These are phyloP conservation scores for Cassiopea xamachana DNA, from an alignment of 30 jellyfish, hydroid and myxozoan genomes.

Conservation along the genomic window DNA sequence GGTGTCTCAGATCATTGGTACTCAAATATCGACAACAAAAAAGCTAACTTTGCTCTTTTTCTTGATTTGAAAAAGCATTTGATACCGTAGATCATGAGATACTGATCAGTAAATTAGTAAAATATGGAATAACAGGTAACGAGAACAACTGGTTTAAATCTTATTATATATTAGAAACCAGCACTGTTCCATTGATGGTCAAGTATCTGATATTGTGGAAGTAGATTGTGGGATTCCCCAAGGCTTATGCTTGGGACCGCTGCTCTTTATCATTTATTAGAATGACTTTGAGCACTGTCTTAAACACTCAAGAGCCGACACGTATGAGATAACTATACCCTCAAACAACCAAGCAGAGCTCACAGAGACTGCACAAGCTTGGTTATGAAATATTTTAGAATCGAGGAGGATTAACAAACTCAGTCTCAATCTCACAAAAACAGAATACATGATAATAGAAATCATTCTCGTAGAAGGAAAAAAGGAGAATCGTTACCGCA, in stretches of 20 bases:
- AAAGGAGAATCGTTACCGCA: slow-evolving; percentile 26
- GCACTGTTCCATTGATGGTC: slow-evolving; percentile 16
- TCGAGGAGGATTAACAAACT: slow-evolving; percentile 28
- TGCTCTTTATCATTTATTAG: slow-evolving; percentile 38
- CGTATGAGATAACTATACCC: slow-evolving; percentile 37
- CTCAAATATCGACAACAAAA: too few species aligned
- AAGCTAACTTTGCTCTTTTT: too few species aligned
- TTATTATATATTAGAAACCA: background rate
- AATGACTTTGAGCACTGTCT: slow-evolving; percentile 42
- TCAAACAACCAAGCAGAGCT: slow-evolving; percentile 34
- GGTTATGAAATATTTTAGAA: background rate
- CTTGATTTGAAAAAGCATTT: too few species aligned
- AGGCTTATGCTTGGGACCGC: slow-evolving; percentile 3
- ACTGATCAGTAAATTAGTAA: too few species aligned
- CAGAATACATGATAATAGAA: slow-evolving; percentile 25
- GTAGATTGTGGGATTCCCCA: slow-evolving; percentile 15
- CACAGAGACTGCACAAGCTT: slow-evolving; percentile 34
- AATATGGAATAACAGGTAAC: too few species aligned
- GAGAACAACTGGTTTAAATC: too few species aligned
- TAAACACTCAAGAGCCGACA: slow-evolving; percentile 31
- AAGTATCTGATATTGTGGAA: slow-evolving; percentile 15
- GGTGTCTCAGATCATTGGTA: too few species aligned
- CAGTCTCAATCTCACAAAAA: slow-evolving; percentile 42
- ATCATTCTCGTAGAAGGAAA: slow-evolving; percentile 35
- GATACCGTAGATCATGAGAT: too few species aligned